Base-by-base conservation (phyloP, 2,888 invertebrate genomes). In the Lochmaea crataegi region DNA sequence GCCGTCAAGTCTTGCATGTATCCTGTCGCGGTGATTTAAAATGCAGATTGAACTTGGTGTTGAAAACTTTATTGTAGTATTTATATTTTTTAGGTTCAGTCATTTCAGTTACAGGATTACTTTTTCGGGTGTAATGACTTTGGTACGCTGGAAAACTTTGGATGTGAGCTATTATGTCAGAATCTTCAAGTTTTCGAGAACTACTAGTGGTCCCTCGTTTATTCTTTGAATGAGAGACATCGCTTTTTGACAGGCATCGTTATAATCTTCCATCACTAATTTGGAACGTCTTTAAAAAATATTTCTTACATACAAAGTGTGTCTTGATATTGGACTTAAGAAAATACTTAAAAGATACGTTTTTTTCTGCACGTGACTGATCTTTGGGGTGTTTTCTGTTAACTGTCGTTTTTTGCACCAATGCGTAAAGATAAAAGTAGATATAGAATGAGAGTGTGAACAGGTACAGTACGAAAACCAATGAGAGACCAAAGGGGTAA, bases 301-400 rank as follows among this genome's bases (percentile, higher is more conserved):
- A 73, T 70, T 77, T 75, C 63, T 76, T 76, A 74, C 72, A 74
- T 56, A 75, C 76, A 11, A 63, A 56, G 45, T 71, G 68, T 61
- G 75, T 75, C 48, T 76, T 76, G 48, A 32, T 57, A 66, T 53
- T 61, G 56, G 66, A 63, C 63, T 63, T 73, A 14, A 76, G 26
- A 65, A 75, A 69, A 71, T 76, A 72, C 41, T 48, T 63, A 45
- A 71, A 71, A 61, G 58, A 73, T 58, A 68, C 58, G 42, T 73
- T 60, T 72, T 77, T 77, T 68, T 65, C 76, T 53, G 56, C 64
- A 71, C 76, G 65, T 60, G 72, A 74, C 56, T 71, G 68, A 75
- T 75, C 72, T 79, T 75, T 79, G 66, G 76, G 76, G 41, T 76
- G 78, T 77, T 77, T 78, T 76, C 76, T 73, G 68, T 72, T 73